Evolutionary conservation across 1,140 invertebrate species (phyloP), one percentile per base, ranked within the genome.

Genomic region (Hydropsyche tenuis): DNA sequence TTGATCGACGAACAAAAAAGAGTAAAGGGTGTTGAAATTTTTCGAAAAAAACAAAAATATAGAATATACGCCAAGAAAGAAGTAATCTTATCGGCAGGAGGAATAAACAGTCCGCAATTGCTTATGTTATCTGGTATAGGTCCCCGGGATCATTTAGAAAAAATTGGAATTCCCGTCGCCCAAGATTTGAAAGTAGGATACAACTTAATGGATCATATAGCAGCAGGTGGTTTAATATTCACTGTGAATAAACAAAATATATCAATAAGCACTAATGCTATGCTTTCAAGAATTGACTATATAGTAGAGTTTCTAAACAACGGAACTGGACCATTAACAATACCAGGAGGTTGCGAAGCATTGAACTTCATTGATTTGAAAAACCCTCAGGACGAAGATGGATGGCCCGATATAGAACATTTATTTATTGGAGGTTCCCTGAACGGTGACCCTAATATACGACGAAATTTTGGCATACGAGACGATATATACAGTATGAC

Each of bases 111-210:
- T 0, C 90, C 93, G 0, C 91, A 94, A 77, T 76, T 96, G 1
- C 82, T 96, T 0, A 94, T 95, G 92, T 78, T 95, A 0, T 93
- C 91, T 1, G 94, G 94, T 1, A 86, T 95, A 16, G 94, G 94
- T 9, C 93, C 92, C 0, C 87, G 81, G 22, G 82, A 89, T 46
- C 91, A 95, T 80, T 83, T 96, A 12, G 79, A 83, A 43, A 79
- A 86, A 14, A 75, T 89, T 45, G 86, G 85, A n/a, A 90, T 93
- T 30, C 84, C 87, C 0, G 86, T 91, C 0, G 73, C 92, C 0
- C 86, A 88, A 73, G 89, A 96, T 84, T 85, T 92, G 16, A 90
- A 87, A n/a, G 92, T 94, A 3, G 93, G 93, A 0, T 88, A 89
- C 63, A 94, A 94, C 80, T 81, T 94, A 2, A 92, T 93, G 87